Base-by-base conservation (phyloP, 2,797 vertebrate genomes). In the Yasuhikotakia modesta region DNA sequence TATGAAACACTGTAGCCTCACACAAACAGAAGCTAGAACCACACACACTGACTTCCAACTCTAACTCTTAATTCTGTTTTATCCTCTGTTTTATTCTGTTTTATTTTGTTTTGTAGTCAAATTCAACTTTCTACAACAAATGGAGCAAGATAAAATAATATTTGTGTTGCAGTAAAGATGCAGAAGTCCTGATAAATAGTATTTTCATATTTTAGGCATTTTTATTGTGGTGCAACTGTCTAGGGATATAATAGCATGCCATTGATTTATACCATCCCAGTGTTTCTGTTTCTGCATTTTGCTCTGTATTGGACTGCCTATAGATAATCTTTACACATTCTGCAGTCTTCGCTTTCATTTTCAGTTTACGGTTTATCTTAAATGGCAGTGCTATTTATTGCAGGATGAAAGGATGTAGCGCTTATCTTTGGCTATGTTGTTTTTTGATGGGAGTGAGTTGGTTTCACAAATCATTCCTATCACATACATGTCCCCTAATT, bases 241-340 rank as follows among this genome's bases (percentile, higher is more conserved):
- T 64, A 27, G 58, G 13, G 48, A 58, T 65, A 30, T 78, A 65
- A 78, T 78, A 53, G 76, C 68, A 55, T 14, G 5, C 21, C 78
- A 68, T 74, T 74, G 70, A 68, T 74, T 74, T 70, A 61, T 60
- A 60, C 70, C n/a, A n/a, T n/a, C n/a, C n/a, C n/a, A n/a, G n/a
- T 35, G 63, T 79, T 58, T 70, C 70, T 8, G 43, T 68, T 43
- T 68, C 78, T 60, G 61, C 21, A 60, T 79, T 24, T 19, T 67
- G 60, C 70, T 73, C 61, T 66, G 61, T 69, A 65, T 65, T 71
- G 58, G 68, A 65, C 45, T n/a, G 50, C 30, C 76, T 74, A 79
- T 63, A 74, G 71, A 83, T 79, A 76, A 81, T 81, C 79, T 78
- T 81, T 75, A 74, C n/a, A n/a, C n/a, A n/a, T 73, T 73, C 66